Conservation (phyloP, 2,797 vertebrate genomes). For the Malurus leucopterus region DNA sequence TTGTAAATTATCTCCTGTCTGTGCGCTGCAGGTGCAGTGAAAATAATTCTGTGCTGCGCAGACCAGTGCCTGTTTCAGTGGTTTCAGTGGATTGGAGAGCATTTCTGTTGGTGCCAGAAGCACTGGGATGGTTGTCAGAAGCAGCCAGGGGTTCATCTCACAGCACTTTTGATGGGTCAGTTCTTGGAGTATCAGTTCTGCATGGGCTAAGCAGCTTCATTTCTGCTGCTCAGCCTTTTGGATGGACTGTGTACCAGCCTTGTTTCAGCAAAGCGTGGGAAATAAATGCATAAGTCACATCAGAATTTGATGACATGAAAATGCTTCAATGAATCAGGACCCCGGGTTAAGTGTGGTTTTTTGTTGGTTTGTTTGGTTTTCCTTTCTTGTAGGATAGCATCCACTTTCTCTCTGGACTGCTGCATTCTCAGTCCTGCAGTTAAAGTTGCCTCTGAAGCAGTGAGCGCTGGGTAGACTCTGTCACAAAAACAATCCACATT, state of each 20-base stretch:
- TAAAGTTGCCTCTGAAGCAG: neutral
- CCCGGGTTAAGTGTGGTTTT: neutral
- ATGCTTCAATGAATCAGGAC: neutral
- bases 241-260: neutral
- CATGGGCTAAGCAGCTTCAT: neutral
- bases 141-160: neutral
- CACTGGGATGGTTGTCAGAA: neutral
- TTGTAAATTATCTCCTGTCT: slow-evolving; percentile 46
- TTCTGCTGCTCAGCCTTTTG: neutral
- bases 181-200: neutral
- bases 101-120: fast-evolving
- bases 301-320: neutral
- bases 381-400: neutral
- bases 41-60: neutral
- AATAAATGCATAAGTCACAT: neutral
- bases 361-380: neutral
- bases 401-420: neutral
- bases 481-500: neutral
- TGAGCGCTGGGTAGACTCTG: neutral
- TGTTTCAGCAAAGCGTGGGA: fast-evolving
- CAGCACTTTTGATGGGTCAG: neutral
- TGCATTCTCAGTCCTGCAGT: neutral
- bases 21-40: neutral
- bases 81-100: neutral
- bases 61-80: neutral